These are phyloP conservation scores for Ovis aries DNA, from an alignment of 2,113 vertebrate species.

Conservation along the genomic window DNA sequence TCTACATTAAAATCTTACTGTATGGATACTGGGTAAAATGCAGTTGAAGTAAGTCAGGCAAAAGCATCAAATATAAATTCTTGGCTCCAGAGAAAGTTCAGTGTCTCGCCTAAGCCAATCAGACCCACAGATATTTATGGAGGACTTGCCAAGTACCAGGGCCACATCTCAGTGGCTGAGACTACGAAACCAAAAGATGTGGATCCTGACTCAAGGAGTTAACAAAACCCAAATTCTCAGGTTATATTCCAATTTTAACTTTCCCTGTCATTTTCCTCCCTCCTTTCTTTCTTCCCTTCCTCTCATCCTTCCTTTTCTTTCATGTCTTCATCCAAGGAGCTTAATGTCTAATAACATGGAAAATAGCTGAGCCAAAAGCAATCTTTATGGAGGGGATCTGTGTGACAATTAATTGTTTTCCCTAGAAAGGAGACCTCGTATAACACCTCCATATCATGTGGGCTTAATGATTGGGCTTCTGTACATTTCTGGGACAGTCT, in stretches of 20 bases:
- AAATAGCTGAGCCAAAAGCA: not conserved
- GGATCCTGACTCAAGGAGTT: not conserved
- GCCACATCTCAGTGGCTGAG: not conserved
- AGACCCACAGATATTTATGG: not conserved
- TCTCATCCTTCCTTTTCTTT: not conserved
- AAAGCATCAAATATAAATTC: not conserved
- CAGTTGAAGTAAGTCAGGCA: not conserved
- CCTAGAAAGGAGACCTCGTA: not conserved
- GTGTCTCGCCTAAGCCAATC: not conserved
- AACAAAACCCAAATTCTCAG: not conserved
- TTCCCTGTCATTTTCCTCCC: not conserved
- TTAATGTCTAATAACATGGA: not conserved
- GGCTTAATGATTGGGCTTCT: rapidly evolving
- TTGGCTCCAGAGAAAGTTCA: not conserved
- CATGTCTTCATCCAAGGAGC: not conserved
- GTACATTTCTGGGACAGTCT: not conserved
- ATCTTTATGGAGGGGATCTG: not conserved
- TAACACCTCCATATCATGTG: not conserved
- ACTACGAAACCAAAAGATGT: not conserved
- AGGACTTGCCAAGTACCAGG: not conserved
- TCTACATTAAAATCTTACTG: not conserved
- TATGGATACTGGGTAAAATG: not conserved
- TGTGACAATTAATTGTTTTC: not conserved
- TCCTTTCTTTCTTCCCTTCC: not conserved
- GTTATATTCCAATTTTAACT: not conserved